Conservation (phyloP, 2,797 vertebrate species). For the Yasuhikotakia modesta region DNA sequence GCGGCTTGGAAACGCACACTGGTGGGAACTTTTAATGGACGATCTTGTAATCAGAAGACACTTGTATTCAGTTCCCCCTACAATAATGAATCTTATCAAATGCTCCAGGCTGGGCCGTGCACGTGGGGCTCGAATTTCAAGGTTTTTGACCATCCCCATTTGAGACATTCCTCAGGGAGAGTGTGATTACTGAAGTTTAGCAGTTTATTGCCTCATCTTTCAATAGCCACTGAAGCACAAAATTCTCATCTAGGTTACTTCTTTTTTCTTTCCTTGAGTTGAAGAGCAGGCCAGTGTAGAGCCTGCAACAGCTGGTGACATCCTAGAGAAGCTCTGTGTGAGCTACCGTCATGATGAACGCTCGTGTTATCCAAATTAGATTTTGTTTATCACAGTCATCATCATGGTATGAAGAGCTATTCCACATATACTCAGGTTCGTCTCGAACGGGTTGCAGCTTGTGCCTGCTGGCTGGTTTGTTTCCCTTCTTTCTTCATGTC, state of each 20-base stretch:
- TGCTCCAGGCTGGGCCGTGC: conserved; percentile 84
- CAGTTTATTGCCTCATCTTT: conserved; percentile 99
- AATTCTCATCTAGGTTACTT: conserved; percentile 99
- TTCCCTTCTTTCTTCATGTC: conserved; percentile 51
- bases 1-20: conserved; percentile 89
- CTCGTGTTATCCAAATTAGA: conserved; percentile 9
- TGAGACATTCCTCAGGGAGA: conserved; percentile 94
- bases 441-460: conserved; percentile 71
- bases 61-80: conserved; percentile 89
- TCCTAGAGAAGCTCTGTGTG: conserved; percentile 82
- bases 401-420: conserved; percentile 1
- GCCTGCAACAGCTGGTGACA: conserved; percentile 85
- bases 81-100: conserved; percentile 99
- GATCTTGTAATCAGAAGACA: conserved; percentile 94
- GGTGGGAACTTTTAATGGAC: conserved; percentile 93
- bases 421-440: conserved; percentile 60
- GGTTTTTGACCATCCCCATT: conserved; percentile 97
- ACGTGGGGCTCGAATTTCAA: conserved; percentile 93
- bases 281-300: conserved; percentile 95
- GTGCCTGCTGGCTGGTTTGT: conserved; percentile 71
- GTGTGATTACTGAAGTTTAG: conserved; percentile 99
- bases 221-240: conserved; percentile 99
- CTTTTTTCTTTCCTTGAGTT: conserved; percentile 75
- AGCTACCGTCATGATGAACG: conserved; percentile 58
- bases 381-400: neutral